Evolutionary conservation across 2,888 invertebrate species (phyloP).

Genomic region (Cryptus armator): DNA sequence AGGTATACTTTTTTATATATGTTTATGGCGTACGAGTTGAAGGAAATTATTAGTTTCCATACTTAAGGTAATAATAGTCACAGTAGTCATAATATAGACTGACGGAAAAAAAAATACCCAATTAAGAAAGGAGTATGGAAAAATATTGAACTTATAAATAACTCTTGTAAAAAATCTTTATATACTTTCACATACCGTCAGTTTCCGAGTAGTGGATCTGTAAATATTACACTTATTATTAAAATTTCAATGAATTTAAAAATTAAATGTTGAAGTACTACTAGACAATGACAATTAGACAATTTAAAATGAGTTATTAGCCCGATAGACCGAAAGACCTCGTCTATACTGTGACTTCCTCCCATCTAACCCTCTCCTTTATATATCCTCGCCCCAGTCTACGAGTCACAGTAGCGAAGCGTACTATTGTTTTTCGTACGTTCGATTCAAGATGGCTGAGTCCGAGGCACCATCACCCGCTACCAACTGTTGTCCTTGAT

Average conservation of each 20-base stretch:
- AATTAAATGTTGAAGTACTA: background rate
- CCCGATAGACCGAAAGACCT: constrained; percentile 53
- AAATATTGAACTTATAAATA: background rate
- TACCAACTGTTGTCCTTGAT: constrained; percentile 53
- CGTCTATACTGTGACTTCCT: constrained; percentile 56
- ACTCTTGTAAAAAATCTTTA: background rate
- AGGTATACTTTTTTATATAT: too few species aligned
- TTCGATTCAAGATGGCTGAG: constrained; percentile 67
- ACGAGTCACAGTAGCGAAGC: constrained; percentile 4
- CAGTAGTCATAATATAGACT: too few species aligned
- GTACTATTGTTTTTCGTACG: constrained; percentile 64
- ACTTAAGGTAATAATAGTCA: too few species aligned
- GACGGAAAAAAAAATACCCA: too few species aligned
- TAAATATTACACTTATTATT: background rate
- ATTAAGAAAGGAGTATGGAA: too few species aligned
- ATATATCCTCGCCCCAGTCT: constrained; percentile 69
- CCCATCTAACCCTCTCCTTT: constrained; percentile 67
- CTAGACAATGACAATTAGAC: background rate
- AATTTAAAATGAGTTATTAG: background rate
- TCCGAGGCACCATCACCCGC: constrained; percentile 24
- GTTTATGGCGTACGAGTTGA: background rate
- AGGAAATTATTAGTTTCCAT: background rate
- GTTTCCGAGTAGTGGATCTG: background rate
- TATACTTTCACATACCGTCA: background rate
- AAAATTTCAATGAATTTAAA: background rate